Base-by-base conservation (phyloP, 2,888 invertebrate genomes). In the Argynnis bischoffii region DNA sequence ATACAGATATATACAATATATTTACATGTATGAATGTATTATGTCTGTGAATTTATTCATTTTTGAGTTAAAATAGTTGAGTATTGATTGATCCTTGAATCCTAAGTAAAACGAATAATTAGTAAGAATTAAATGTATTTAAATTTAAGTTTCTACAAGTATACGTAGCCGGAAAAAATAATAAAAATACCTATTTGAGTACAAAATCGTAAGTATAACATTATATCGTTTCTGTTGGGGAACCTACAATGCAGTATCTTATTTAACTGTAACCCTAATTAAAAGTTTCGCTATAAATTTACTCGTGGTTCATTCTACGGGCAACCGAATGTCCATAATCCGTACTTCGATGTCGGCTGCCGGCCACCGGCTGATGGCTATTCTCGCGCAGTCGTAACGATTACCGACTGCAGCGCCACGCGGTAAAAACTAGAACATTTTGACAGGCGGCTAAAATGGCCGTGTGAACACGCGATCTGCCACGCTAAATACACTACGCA, bases 391-490 rank as follows among this genome's bases (percentile, higher is more conserved):
- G 90, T 80, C 88, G 87, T 88, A 88, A 85, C 80, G 83, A 84
- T 81, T 80, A 78, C 71, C 83, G 82, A 75, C 78, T 64, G 84
- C 81, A 80, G 89, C 88, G 90, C 89, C 83, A 76, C 79, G 81
- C 84, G 88, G 85, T 71, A 77, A 75, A 82, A 85, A 84, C 73
- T 72, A 72, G 77, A 78, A 89, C 78, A 78, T 76, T 85, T 86
- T 91, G 91, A 90, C 90, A 91, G 83, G 83, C 86, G 86, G 86
- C 76, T 87, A 91, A 90, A 87, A 92, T 92, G 92, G 92, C 91
- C 83, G 91, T 87, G 87, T 88, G 91, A 90, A 86, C 87, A 89
- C 91, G 91, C 89, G 89, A 88, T 81, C 84, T 80, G 77, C 83
- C 88, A 89, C 91, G 90, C 88, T 84, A 82, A 82, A 82, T 78